phyloP scores from a whole-genome alignment of 2,113 vertebrate species.

The Gymnarchus niloticus region DNA sequence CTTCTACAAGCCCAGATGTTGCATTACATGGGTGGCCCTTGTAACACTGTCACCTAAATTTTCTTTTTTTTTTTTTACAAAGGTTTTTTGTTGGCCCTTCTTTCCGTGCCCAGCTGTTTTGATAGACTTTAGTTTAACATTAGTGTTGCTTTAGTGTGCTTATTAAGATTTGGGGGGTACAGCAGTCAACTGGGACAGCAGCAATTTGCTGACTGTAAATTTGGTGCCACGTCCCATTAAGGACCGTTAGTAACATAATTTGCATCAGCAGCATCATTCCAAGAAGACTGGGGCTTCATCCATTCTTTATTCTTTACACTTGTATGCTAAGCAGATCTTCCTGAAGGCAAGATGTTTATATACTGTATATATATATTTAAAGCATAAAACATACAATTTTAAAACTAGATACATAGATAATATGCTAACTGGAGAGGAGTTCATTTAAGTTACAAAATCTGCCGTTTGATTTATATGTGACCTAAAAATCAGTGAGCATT shows the following conservation, averaged over 20 bases:
- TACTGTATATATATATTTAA: not conserved
- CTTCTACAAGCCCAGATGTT: not conserved
- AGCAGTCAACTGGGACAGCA: slow-evolving; percentile 36
- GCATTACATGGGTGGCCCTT: not conserved
- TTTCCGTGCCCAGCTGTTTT: slow-evolving; percentile 10
- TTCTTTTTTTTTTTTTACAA: not conserved
- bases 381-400: not conserved
- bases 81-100: not conserved
- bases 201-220: slow-evolving; percentile 50
- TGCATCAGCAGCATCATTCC: slow-evolving; percentile 35
- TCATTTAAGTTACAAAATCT: slow-evolving; percentile 62
- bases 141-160: slow-evolving; percentile 29
- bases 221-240: slow-evolving; percentile 50
- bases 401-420: not conserved
- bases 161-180: slow-evolving; percentile 41
- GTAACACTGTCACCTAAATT: not conserved
- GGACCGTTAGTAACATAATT: slow-evolving; percentile 52
- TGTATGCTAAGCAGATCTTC: not conserved
- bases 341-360: slow-evolving; percentile 8
- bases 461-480: slow-evolving; percentile 39
- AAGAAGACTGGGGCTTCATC: slow-evolving; percentile 12
- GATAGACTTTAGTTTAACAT: slow-evolving; percentile 25
- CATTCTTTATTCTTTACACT: not conserved
- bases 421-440: slow-evolving; percentile 42
- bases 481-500: not conserved